Evolutionary conservation across 2,113 vertebrate species (phyloP).

Genomic region (Sporophila hypoxantha): DNA sequence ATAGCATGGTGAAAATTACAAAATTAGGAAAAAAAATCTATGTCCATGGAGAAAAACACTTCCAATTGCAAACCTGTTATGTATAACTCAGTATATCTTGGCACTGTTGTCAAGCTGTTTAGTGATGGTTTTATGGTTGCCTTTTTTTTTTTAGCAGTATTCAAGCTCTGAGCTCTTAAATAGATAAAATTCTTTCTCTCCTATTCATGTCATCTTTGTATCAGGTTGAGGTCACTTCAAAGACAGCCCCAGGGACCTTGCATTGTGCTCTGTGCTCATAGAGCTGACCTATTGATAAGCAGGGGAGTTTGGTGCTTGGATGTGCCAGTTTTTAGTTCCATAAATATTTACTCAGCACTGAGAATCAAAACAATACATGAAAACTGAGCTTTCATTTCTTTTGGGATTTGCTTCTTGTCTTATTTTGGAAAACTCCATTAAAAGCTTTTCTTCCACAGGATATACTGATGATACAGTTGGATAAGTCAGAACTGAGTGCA

Average conservation of each 20-base stretch:
- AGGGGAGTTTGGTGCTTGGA: slow-evolving; percentile 1
- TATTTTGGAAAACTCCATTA: slow-evolving; percentile 3
- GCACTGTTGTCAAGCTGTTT: slow-evolving; percentile 12
- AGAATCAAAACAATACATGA: slow-evolving; percentile 37
- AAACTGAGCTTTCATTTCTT: slow-evolving; percentile 45
- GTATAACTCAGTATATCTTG: slow-evolving; percentile 19
- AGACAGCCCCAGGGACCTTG: background rate
- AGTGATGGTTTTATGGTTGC: background rate
- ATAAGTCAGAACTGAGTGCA: background rate
- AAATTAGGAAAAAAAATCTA: background rate
- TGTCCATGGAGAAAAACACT: slow-evolving; percentile 7
- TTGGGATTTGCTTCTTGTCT: slow-evolving; percentile 25
- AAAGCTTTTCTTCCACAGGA: background rate
- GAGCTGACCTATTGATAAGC: slow-evolving; percentile 17
- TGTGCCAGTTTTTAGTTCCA: background rate
- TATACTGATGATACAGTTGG: background rate
- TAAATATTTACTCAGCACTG: slow-evolving; percentile 56
- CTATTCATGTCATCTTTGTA: background rate
- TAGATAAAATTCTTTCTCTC: slow-evolving; percentile 8
- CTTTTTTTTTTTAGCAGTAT: background rate
- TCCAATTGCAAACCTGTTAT: slow-evolving; percentile 22
- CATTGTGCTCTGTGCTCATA: background rate
- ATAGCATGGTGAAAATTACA: background rate
- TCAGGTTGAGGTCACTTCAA: slow-evolving; percentile 2
- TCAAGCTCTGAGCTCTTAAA: slow-evolving; percentile 18